phyloP scores from a whole-genome alignment of 2,113 vertebrate species.

The Cottus gobio region DNA sequence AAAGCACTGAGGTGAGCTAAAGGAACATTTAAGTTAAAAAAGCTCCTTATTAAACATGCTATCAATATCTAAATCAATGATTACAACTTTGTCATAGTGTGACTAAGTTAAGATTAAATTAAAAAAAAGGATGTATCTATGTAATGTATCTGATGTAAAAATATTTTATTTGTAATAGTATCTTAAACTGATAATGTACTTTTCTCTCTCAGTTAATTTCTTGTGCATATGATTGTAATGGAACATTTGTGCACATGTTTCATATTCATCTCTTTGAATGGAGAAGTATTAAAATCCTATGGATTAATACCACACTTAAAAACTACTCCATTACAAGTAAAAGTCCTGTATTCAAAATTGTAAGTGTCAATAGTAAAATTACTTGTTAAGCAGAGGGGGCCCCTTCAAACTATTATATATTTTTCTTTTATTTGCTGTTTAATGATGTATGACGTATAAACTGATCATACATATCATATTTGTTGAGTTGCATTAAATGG shows the following conservation, averaged over 20 bases:
- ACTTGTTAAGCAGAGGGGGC: not conserved
- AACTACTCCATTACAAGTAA: not conserved
- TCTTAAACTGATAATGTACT: not conserved
- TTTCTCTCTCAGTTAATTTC: not conserved
- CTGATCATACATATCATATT: not conserved
- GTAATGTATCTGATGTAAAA: not conserved
- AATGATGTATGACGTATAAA: not conserved
- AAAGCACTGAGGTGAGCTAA: constrained; percentile 32
- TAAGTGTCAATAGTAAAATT: not conserved
- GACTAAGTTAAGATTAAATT: not conserved
- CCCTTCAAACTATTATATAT: not conserved
- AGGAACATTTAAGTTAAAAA: not conserved
- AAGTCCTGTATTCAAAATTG: not conserved
- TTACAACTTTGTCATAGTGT: not conserved
- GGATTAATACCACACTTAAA: not conserved
- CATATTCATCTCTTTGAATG: not conserved
- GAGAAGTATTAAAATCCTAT: not conserved
- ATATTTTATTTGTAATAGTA: not conserved
- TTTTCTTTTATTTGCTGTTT: not conserved
- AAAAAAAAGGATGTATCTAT: not conserved
- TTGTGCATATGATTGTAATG: not conserved
- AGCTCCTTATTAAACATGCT: not conserved
- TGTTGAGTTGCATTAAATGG: not conserved
- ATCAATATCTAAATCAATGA: not conserved
- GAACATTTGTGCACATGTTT: not conserved